These are phyloP conservation scores for Turnix velox DNA, from an alignment of 2,113 vertebrate species.

Conservation along the genomic window DNA sequence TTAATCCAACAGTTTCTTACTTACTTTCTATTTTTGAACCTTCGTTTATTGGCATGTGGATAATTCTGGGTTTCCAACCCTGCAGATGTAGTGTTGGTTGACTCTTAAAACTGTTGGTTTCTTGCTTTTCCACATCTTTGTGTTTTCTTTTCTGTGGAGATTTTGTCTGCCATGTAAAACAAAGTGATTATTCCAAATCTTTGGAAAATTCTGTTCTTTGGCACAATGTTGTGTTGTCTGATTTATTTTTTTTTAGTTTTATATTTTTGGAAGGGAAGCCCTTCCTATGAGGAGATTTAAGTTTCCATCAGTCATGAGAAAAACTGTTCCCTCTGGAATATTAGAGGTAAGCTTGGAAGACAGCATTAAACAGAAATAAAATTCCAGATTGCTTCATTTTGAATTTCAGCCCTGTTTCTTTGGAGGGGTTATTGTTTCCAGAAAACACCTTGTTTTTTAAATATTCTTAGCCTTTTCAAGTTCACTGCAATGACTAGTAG, in stretches of 20 bases:
- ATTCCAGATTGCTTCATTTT: constrained; percentile 19
- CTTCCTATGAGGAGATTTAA: constrained; percentile 57
- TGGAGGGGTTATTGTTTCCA: neutral
- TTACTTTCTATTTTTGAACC: neutral
- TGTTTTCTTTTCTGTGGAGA: constrained; percentile 55
- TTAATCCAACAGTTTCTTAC: neutral
- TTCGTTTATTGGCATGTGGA: neutral
- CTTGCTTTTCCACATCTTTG: constrained; percentile 58
- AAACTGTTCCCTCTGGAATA: constrained; percentile 49
- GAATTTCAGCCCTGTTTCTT: neutral
- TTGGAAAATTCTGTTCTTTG: constrained; percentile 63
- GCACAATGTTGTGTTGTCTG: constrained; percentile 31
- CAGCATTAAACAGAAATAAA: constrained; percentile 54
- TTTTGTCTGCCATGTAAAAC: constrained; percentile 70
- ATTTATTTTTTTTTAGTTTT: neutral
- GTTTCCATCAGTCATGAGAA: constrained; percentile 67
- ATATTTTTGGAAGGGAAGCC: constrained; percentile 70
- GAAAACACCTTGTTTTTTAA: constrained; percentile 1
- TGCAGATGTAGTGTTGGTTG: neutral
- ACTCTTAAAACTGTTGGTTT: constrained; percentile 23
- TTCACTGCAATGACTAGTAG: neutral
- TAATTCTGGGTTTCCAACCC: constrained; percentile 19
- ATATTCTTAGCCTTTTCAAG: constrained; percentile 2
- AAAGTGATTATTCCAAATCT: constrained; percentile 57
- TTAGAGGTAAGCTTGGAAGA: constrained; percentile 24